Evolutionary conservation across 2,797 vertebrate species (phyloP), one percentile per base, ranked within the genome.

Genomic region (Micromesistius poutassou): DNA sequence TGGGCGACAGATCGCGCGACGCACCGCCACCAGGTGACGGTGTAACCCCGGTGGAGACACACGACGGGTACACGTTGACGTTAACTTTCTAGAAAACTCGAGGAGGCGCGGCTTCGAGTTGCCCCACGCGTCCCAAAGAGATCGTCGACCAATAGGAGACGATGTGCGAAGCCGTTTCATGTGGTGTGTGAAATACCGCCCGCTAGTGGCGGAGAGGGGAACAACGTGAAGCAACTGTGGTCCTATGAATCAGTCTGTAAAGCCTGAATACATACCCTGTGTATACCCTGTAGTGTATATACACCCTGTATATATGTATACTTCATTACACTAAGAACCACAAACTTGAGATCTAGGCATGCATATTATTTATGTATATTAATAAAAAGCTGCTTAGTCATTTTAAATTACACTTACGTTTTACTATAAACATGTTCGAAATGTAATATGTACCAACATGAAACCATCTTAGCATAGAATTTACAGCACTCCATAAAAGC

Each of bases 381-480:
- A 68, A 68, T 55, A 66, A 80, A 35, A 84, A 84, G 22, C 19
- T 84, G 81, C 81, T 77, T 75, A 82, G 84, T 85, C 86, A 81
- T 77, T 89, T 94, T 91, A 88, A 94, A 92, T 91, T 89, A 93
- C 89, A 93, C 90, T 88, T 88, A 91, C 74, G 78, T 92, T 93
- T 94, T 94, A 94, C 92, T 94, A 94, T 87, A 94, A 93, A 94
- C 92, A 88, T 90, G 89, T 87, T 92, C 82, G 92, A 91, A 91
- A 86, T 91, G 81, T 84, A 89, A 91, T 90, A 87, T 91, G 86
- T 87, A 93, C 84, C 87, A 90, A 93, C 91, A 93, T 87, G 85
- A 84, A 91, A 88, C 79, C 88, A 74, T 83, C 83, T 80, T 82
- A 28, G 81, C 88, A 75, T 74, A 81, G 78, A 86, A 86, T 87